Base-by-base conservation (phyloP, 1,140 invertebrate species). In the Rhagoletis pomonella region DNA sequence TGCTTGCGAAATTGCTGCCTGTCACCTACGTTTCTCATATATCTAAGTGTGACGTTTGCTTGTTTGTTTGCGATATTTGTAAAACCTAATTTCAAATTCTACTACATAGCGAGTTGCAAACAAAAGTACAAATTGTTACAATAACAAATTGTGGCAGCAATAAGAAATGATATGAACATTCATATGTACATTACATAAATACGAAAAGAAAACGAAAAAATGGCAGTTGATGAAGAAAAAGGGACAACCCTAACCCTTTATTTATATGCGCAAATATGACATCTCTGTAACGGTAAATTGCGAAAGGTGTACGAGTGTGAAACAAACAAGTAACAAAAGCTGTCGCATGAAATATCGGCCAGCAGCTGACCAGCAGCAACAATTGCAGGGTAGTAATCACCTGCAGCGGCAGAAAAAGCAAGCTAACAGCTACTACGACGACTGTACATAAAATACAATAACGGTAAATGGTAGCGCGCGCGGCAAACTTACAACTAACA, bases 401-500 rank as follows among this genome's bases (percentile, higher is more conserved):
- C 67, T 69, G 67, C 67, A 69, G 17, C 67, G 39, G 10, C 64
- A 42, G 64, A 6, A 39, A 12, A 9, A 55, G 44, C 39, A 69
- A 69, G 39, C 42, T 44, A 47, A 17, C 64, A 65, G 64, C 67
- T 44, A 73, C 67, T 0, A 44, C 5, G 44, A 39, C 3, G 10
- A 7, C 9, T 4, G 39, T 73, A 55, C 73, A 81, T 81, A 81
- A n/a, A n/a, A n/a, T n/a, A n/a, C 55, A 81, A 81, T 81, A 81
- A 81, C 73, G 17, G 73, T 55, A 81, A 81, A 81, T 81, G 73
- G 44, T 9, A 81, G n/a, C n/a, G n/a, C n/a, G 73, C 14, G 7
- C 44, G 50, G 44, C 73, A 58, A 50, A 55, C 47, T 81, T 81
- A 50, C 73, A 50, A 55, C 44, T 55, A 62, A 10, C 10, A 62